Conservation (phyloP, 2,113 vertebrate genomes). For the Peromyscus leucopus region DNA sequence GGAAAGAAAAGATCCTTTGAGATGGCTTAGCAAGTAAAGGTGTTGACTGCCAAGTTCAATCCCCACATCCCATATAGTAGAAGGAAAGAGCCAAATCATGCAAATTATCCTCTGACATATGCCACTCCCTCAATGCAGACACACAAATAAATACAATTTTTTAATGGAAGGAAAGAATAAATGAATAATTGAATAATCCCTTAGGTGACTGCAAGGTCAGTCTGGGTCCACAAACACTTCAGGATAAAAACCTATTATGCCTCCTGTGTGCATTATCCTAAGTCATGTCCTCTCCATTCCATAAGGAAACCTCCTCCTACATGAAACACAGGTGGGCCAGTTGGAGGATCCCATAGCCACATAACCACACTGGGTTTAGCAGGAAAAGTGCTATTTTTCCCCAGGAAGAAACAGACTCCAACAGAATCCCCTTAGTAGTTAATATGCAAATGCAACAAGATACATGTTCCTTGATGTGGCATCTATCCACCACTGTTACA, state of each 20-base stretch:
- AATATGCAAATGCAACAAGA: background rate
- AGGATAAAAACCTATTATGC: background rate
- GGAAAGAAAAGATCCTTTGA: too few relatives aligned
- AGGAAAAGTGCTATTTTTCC: background rate
- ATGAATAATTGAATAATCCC: background rate
- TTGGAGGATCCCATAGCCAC: background rate
- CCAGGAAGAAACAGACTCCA: background rate
- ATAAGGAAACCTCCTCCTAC: background rate
- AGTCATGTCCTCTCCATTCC: rapidly evolving
- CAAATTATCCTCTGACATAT: background rate
- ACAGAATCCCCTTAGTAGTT: background rate
- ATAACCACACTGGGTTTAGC: background rate
- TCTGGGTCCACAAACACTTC: too few relatives aligned
- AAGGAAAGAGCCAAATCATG: background rate
- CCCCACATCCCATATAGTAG: background rate
- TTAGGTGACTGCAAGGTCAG: background rate
- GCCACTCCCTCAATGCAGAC: background rate
- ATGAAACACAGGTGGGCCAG: background rate
- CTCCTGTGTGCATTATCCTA: rapidly evolving
- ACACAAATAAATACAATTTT: background rate
- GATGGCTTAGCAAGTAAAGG: background rate
- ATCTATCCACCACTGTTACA: background rate
- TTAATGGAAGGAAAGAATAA: background rate
- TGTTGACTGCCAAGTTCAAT: background rate
- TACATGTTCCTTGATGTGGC: background rate